Conservation (phyloP, 2,888 invertebrate species). For the Sceliomorpha sp. region DNA sequence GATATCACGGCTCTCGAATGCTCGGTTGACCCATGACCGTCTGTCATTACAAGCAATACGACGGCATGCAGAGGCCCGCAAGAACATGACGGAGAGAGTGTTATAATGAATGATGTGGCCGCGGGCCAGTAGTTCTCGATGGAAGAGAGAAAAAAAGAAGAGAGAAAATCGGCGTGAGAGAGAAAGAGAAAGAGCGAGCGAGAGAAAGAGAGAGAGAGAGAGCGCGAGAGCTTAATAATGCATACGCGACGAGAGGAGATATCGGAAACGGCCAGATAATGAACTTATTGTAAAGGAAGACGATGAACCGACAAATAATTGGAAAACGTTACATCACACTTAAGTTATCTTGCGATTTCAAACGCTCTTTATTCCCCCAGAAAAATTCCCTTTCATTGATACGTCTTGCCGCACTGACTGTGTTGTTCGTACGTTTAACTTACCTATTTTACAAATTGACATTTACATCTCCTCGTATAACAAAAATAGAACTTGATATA, state of each 20-base stretch:
- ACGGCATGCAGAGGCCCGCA: conserved; percentile 55
- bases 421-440: too few species aligned
- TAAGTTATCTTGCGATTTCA: conserved; percentile 18
- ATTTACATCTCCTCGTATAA: too few species aligned
- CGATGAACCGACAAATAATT: conserved; percentile 56
- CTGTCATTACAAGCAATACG: conserved; percentile 64
- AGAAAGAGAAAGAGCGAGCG: conserved; percentile 35
- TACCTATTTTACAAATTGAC: too few species aligned
- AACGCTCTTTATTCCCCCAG: conserved; percentile 16
- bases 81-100: conserved; percentile 65
- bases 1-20: conserved; percentile 59
- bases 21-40: conserved; percentile 68
- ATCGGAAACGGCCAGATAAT: conserved; percentile 52
- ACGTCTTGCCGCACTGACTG: conserved; percentile 33
- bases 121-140: conserved; percentile 55
- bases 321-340: conserved; percentile 46
- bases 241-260: conserved; percentile 41
- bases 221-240: conserved; percentile 43
- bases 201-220: conserved; percentile 21
- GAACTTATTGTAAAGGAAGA: conserved; percentile 54
- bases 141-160: conserved; percentile 37
- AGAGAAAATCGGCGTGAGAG: conserved; percentile 28
- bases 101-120: conserved; percentile 71
- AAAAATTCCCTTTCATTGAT: conserved; percentile 44
- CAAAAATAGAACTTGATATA: too few species aligned